Base-by-base conservation (phyloP, 2,888 invertebrate genomes). In the Lampropteryx suffumata region DNA sequence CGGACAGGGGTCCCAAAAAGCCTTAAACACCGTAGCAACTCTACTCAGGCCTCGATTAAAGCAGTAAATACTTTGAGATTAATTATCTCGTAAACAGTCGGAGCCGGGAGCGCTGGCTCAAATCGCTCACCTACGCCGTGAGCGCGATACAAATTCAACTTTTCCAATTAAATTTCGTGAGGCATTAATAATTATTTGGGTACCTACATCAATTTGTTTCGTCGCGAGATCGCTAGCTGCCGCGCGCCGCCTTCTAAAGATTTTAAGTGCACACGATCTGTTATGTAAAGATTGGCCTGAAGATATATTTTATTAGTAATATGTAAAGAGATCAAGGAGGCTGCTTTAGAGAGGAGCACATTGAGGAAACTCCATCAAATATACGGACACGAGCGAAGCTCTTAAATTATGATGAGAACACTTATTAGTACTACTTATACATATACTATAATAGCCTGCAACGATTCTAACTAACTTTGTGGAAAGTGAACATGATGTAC, bases 81-180 rank as follows among this genome's bases (percentile, higher is more conserved):
- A 90, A 90, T 90, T 90, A 90, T 90, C 87, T 88, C 90, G 90
- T 90, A 90, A 90, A 89, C 89, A 89, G 85, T 88, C 84, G 83
- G 79, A 77, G 73, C 76, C 71, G 71, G 74, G 73, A 64, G 71
- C 72, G 77, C 76, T 79, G 74, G 74, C 84, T 83, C 81, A 79
- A 82, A 85, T 84, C 87, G 86, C 87, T 85, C 88, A 89, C 90
- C 89, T 89, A 88, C 87, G 84, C 86, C 87, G 88, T 85, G 83
- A 85, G 82, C 86, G 82, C 83, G 89, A 86, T 87, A 90, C 89
- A 87, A 89, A 90, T 90, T 90, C 90, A 90, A 91, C 90, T 91
- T 91, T 91, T 91, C 91, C 91, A 91, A 91, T 91, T 91, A 91
- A 91, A 91, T 90, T 91, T 91, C 90, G 88, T 91, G 90, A 90